A percentile compares a stretch with the other conserved stretches of the same genome.
phyloP scores from a whole-genome alignment of 2,888 invertebrate species.

The Lydus trimaculatus region DNA sequence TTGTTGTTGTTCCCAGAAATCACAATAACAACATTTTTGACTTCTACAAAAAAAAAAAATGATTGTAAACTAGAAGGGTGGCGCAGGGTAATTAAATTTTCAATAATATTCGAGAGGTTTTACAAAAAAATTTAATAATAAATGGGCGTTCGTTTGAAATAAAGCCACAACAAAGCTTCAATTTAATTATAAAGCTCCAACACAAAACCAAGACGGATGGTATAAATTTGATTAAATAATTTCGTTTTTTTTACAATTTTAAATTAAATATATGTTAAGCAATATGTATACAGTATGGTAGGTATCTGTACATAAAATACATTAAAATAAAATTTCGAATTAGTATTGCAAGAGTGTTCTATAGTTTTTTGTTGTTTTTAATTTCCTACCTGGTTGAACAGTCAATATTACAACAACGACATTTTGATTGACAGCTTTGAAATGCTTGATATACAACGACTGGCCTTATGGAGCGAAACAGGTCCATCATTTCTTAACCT shows the following conservation, averaged over 20 bases:
- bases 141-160: background rate
- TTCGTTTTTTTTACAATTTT: background rate
- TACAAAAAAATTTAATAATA: too few relatives aligned
- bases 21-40: background rate
- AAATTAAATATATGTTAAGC: background rate
- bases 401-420: slow-evolving; percentile 47
- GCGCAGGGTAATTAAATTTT: too few relatives aligned
- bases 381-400: slow-evolving; percentile 51
- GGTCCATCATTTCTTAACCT: slow-evolving; percentile 49
- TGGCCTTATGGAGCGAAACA: slow-evolving; percentile 48
- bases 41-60: too few relatives aligned
- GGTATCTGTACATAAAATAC: background rate
- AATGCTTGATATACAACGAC: slow-evolving; percentile 45
- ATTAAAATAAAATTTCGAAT: background rate
- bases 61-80: too few relatives aligned
- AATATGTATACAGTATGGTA: background rate
- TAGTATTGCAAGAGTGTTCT: background rate
- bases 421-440: slow-evolving; percentile 45
- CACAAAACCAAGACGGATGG: background rate
- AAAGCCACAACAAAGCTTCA: background rate
- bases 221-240: background rate
- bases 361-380: slow-evolving; percentile 41
- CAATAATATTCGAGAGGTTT: too few relatives aligned
- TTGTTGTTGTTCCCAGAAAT: slow-evolving; percentile 14
- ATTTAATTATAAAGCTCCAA: too few relatives aligned